Evolutionary conservation across 2,888 invertebrate genomes (phyloP), one percentile per base, ranked within the genome.

Genomic region (Chrysolina americana): DNA sequence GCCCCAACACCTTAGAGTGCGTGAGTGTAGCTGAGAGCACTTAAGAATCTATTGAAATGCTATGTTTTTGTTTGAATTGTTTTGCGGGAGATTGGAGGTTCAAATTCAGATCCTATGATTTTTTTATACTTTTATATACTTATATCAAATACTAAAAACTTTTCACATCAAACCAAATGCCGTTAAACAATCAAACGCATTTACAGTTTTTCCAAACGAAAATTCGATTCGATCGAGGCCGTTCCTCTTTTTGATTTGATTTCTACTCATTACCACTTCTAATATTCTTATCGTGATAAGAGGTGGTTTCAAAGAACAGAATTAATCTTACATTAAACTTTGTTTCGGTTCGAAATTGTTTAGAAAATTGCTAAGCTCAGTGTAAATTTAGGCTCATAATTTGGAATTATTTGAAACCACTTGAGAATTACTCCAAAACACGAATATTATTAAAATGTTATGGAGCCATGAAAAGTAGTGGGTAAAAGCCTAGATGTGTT

Each of bases 381-480:
- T 78, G 80, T 75, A 80, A 77, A 76, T 76, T 76, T 75, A 68
- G 68, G 69, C 75, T 73, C 70, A 77, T 78, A 78, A 78, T 79
- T 77, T 59, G 74, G 71, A 76, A 80, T 78, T 77, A 80, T 77
- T 80, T 74, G 78, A 78, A 78, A 78, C 79, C 79, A 78, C 80
- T 79, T 69, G 76, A 77, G 76, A 77, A 80, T 80, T 78, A 76
- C 80, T 75, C 69, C 62, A 71, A 78, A 78, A 80, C 79, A 80
- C 81, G 79, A 79, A 83, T 81, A 79, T 81, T 82, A 81, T 81
- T 80, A 81, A 81, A 81, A 59, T 59, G 59, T 59, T 59, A 59
- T 36, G 59, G 21, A 36, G 59, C 59, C 36, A 59, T 23, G 59
- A 59, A 36, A 59, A 59, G 59, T 59, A 59, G 59, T n/a, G 10